Evolutionary conservation across 1,140 invertebrate species (phyloP).

Genomic region (Bombus difficillimus): DNA sequence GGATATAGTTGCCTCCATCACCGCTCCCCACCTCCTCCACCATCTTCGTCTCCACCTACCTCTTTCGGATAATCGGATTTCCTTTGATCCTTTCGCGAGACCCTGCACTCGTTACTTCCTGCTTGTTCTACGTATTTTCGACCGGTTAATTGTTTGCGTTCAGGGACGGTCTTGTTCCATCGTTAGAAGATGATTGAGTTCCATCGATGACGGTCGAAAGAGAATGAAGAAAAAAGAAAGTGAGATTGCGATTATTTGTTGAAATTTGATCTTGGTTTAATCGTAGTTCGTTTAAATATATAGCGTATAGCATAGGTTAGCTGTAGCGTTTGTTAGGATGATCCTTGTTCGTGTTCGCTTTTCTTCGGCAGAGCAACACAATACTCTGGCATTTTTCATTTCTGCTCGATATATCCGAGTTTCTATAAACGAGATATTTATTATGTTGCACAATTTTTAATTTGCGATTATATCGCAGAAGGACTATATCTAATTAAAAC

Average conservation of each 20-base stretch:
- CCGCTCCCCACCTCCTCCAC: too few relatives aligned
- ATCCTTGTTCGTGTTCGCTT: too few relatives aligned
- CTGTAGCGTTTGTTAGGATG: too few relatives aligned
- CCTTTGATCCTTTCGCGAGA: constrained; percentile 26
- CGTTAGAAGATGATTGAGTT: not conserved
- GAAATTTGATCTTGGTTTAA: not conserved
- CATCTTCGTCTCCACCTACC: too few relatives aligned
- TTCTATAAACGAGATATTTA: too few relatives aligned
- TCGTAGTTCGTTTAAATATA: not conserved
- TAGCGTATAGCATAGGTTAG: too few relatives aligned
- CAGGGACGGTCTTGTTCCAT: not conserved
- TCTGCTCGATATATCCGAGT: too few relatives aligned
- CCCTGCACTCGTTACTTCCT: constrained; percentile 4
- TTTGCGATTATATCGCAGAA: too few relatives aligned
- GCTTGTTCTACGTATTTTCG: constrained; percentile 9
- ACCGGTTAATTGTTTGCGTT: constrained; percentile 9
- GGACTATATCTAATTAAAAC: too few relatives aligned
- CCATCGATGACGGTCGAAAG: not conserved
- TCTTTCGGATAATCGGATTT: constrained; percentile 26
- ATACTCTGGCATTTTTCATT: too few relatives aligned
- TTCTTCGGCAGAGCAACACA: too few relatives aligned
- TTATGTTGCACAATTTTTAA: too few relatives aligned
- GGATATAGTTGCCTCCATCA: not conserved
- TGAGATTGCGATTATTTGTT: not conserved
- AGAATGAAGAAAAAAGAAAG: not conserved